Evolutionary conservation across 2,797 vertebrate species (phyloP), one percentile per base, ranked within the genome.

Genomic region (Rhinophrynus dorsalis): DNA sequence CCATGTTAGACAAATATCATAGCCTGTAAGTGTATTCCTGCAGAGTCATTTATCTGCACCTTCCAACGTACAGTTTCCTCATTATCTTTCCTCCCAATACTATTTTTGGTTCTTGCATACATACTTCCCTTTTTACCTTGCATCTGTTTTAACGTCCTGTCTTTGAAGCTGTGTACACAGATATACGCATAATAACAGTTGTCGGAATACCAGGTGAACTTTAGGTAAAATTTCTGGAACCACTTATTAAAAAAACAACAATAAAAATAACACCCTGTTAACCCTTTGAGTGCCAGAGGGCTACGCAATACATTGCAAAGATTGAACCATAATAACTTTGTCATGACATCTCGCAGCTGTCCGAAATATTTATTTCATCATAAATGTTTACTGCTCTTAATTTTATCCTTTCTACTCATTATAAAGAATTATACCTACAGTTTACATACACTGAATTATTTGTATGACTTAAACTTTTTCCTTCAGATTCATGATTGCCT

Each of bases 41-140:
- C 66, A 40, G 20, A 59, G 66, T 60, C 66, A 60, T 51, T 68
- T 68, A 68, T 68, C 66, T 60, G 17, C 60, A 45, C 56, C 20
- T 59, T 68, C 33, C 17, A 60, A 58, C 21, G 12, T 23, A 48
- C 64, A 15, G 65, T 44, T 58, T 35, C 9, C 42, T 35, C 29
- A 20, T 20, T 67, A 67, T 67, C 40, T 45, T 56, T 57, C 21
- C 52, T 56, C 50, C 59, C 44, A 59, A 60, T 27, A 51, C 23
- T 42, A 51, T 59, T 59, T 60, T 59, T 67, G 54, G 21, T 26
- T 6, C 21, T 15, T 52, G 6, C 12, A 52, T n/a, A 52, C n/a
- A 10, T 17, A 44, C 33, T 26, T 70, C 52, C 20, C 20, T 29
- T 68, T 55, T 61, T 60, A 55, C 50, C 51, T 57, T 67, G 42